Percentiles rank a stretch among this genome's conserved stretches.
Evolutionary conservation across 2,797 vertebrate genomes (phyloP).

Genomic region (Psittacula derbiana): DNA sequence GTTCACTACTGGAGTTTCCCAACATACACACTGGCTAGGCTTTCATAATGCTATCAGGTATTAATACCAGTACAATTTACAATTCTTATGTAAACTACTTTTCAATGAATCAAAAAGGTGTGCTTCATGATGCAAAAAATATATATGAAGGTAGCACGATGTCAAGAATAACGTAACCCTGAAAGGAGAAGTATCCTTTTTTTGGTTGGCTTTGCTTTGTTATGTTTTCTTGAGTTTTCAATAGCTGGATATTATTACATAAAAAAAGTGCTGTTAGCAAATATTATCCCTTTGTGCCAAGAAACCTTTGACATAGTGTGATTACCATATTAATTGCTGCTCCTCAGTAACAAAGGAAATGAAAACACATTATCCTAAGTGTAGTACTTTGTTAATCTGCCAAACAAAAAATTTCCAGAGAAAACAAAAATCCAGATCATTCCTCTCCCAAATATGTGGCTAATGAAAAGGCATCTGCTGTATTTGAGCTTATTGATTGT

Average conservation of each 20-base stretch:
- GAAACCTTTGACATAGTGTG: neutral
- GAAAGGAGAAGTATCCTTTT: neutral
- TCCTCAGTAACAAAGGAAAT: neutral
- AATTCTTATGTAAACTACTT: neutral
- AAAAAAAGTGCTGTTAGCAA: neutral
- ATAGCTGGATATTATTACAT: neutral
- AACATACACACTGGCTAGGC: constrained; percentile 29
- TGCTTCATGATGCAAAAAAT: neutral
- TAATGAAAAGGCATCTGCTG: neutral
- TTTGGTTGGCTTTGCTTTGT: neutral
- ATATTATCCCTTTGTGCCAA: neutral
- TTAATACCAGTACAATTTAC: neutral
- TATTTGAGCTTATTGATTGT: neutral
- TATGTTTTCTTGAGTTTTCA: neutral
- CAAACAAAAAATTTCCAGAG: neutral
- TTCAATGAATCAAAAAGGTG: neutral
- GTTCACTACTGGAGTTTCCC: neutral
- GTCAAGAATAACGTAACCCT: neutral
- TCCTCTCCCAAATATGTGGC: neutral
- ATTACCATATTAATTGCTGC: neutral
- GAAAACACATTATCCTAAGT: neutral
- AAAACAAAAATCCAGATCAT: neutral
- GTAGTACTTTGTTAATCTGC: neutral
- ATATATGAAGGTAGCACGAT: neutral
- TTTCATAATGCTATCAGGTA: constrained; percentile 30